Base-by-base conservation (phyloP, 37 sponge, comb jelly and placozoan species). In the Agelas oroides region DNA sequence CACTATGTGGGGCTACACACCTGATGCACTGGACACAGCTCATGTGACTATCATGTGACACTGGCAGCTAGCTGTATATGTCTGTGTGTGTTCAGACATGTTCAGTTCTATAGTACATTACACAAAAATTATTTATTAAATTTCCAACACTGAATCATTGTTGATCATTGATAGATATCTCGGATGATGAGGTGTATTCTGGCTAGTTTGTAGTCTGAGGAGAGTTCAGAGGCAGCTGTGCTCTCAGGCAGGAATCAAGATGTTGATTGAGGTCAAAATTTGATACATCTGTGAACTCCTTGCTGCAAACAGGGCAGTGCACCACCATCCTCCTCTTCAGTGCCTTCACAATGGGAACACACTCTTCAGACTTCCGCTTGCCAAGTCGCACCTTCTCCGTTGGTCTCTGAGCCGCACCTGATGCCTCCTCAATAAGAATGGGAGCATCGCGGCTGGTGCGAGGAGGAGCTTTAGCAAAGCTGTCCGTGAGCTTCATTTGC, bases 241-340 rank as follows among this genome's bases (percentile, higher is more conserved):
- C 18, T 19, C 30, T n/a, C 19, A 76, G 59, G 35, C 76, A 76
- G 0, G 32, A 31, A 35, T 76, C 76, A 52, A 76, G 39, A 30
- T 76, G 76, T 5, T 52, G 76, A 34, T 76, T 76, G 1, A 76
- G 39, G 59, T 27, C 76, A 25, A 53, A 25, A 17, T 76, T 76
- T 16, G 60, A 58, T 21, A 76, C 19, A 19, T 16, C 35, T 34
- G 25, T 32, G 19, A 76, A 31, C 57, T 76, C 33, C 30, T 52
- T 54, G 17, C 60, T 59, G 57, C 76, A 76, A 0, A 59, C 76
- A 1, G 76, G 76, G 35, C 76, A 76, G 2, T 2, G 12, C 11
- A 8, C 20, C 32, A 19, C 33, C 34, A 5, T 5, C 19, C 33
- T 67, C 1, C 33, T 1, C 11, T 67, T 67, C 33, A 12, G 32